A percentile compares a stretch with the other conserved stretches of the same genome.
phyloP scores from a whole-genome alignment of 2,113 vertebrate genomes.

The Dipodomys stephensi region DNA sequence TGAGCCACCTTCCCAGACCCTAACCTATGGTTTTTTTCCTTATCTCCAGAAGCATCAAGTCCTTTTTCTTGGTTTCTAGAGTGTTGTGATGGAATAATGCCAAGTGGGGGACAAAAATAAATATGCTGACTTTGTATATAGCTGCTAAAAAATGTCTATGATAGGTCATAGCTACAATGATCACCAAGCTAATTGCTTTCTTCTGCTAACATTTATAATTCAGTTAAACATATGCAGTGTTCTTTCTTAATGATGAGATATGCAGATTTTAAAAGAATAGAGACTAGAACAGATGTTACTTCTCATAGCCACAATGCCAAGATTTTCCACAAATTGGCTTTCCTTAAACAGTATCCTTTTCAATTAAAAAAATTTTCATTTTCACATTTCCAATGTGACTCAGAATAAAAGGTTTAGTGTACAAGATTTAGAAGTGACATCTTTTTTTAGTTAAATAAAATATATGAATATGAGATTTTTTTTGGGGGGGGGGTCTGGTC shows the following conservation, averaged over 20 bases:
- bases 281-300: slow-evolving; percentile 6
- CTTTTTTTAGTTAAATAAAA: too few species aligned
- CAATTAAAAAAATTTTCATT: too few species aligned
- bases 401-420: too few species aligned
- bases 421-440: too few species aligned
- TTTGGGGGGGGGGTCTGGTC: too few species aligned
- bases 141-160: neutral
- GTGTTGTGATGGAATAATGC: neutral
- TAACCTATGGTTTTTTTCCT: neutral
- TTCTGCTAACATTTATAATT: slow-evolving; percentile 49
- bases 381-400: too few species aligned
- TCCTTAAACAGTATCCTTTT: too few species aligned
- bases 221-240: neutral
- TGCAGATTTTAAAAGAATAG: neutral
- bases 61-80: slow-evolving; percentile 46
- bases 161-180: neutral
- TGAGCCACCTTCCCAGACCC: too few species aligned
- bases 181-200: slow-evolving; percentile 50
- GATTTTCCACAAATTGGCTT: neutral
- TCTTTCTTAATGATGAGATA: slow-evolving; percentile 24
- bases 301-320: neutral
- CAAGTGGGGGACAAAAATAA: neutral
- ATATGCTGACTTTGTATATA: slow-evolving; percentile 25
- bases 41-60: neutral
- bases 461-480: neutral